Evolutionary conservation across 2,888 invertebrate genomes (phyloP).

Genomic region (Pelosia muscerda): DNA sequence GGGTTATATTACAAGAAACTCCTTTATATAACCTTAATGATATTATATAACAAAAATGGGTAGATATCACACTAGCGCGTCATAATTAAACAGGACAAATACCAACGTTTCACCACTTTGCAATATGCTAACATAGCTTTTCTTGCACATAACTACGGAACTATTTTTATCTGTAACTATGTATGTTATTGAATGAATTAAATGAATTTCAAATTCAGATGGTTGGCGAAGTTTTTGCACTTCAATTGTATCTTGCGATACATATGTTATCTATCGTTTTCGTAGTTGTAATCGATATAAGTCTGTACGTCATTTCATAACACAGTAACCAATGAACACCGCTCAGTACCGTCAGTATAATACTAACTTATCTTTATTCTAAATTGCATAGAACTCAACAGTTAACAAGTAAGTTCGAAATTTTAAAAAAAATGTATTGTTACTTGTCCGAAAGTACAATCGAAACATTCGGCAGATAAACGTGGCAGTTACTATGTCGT

Average conservation of each 20-base stretch:
- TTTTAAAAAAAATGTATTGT: slow-evolving; percentile 30
- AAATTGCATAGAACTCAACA: background rate
- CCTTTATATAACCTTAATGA: background rate
- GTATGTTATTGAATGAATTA: no score
- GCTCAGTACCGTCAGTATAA: slow-evolving; percentile 5
- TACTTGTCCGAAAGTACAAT: slow-evolving; percentile 42
- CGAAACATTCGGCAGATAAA: slow-evolving; percentile 47
- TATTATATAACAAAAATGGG: no score
- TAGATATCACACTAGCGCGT: no score
- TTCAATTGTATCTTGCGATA: background rate
- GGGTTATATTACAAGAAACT: slow-evolving; percentile 6
- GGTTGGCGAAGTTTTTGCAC: background rate
- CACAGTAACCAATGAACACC: background rate
- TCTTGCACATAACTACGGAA: no score
- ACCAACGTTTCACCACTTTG: no score
- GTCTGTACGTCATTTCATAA: background rate
- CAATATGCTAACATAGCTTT: no score
- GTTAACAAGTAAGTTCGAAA: slow-evolving; percentile 2
- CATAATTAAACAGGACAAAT: no score
- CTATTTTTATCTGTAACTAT: no score
- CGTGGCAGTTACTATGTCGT: slow-evolving; percentile 52
- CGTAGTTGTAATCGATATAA: background rate
- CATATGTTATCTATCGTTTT: no score
- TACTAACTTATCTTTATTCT: background rate
- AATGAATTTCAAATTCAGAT: background rate